Percentiles rank a stretch among this genome's conserved stretches.
These are phyloP conservation scores for Pterocles burchelli DNA, from an alignment of 2,113 vertebrate genomes.

Conservation along the genomic window DNA sequence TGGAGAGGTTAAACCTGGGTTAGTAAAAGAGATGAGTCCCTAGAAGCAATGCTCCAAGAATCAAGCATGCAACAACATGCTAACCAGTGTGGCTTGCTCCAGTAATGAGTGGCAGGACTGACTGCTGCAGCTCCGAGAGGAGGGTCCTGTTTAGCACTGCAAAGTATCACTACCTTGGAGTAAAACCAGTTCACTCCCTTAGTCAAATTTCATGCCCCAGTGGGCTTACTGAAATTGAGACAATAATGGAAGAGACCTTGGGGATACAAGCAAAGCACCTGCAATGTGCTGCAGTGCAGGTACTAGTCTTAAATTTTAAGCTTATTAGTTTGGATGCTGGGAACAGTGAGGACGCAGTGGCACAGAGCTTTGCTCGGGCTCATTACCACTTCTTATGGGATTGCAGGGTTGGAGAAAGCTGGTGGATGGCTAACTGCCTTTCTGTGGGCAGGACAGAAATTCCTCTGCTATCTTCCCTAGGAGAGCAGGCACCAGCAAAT, in stretches of 20 bases:
- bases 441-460: not conserved
- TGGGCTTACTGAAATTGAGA: not conserved
- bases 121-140: not conserved
- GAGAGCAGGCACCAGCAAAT: not conserved
- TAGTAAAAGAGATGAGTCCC: not conserved
- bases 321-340: not conserved
- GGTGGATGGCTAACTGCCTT: not conserved
- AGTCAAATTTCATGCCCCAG: not conserved
- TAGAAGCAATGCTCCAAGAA: not conserved
- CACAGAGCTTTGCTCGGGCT: not conserved
- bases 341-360: rapidly evolving
- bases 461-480: not conserved
- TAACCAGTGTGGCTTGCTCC: not conserved
- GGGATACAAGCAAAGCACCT: not conserved
- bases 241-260: not conserved
- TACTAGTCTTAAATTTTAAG: not conserved
- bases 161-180: not conserved
- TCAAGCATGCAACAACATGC: not conserved
- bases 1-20: not conserved
- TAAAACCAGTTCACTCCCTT: not conserved
- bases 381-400: rapidly evolving
- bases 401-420: not conserved
- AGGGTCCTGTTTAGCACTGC: not conserved
- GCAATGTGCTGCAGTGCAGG: not conserved
- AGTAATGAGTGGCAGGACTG: not conserved